Evolutionary conservation across 2,797 vertebrate genomes (phyloP), one percentile per base, ranked within the genome.

Genomic region (Poecilia velifera): DNA sequence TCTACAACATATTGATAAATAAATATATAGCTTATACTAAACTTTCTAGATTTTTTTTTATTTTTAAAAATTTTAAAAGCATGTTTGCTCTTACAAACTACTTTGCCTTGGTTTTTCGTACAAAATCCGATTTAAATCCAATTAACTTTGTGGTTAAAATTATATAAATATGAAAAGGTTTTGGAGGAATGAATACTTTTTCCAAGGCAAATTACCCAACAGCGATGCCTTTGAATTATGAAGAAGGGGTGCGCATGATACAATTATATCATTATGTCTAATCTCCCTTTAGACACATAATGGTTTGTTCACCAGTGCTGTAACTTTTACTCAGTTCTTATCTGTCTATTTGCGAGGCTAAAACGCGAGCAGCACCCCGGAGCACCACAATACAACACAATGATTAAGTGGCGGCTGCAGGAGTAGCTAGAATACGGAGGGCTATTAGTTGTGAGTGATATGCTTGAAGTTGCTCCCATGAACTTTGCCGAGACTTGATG

Each of bases 391-490:
- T 82, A 84, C 90, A 89, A 84, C 88, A 90, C 84, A 81, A 84
- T 88, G 90, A 93, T 92, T 88, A 88, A 94, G 91, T 91, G 87
- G 86, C 83, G 84, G 88, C 82, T 90, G 90, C 88, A 88, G 85
- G 86, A 93, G 86, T 53, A 90, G 90, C 85, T 80, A 68, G 79
- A 90, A 90, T 76, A 92, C 88, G 88, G 90, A 87, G 86, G 81
- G 90, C 93, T 94, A 93, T 96, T 94, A 95, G 91, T 88, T 91
- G 92, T 85, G 88, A 93, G 87, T 82, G 93, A 95, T 95, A 95
- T n/a, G 89, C 92, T 94, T 93, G 90, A 94, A 93, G 93, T 92
- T 84, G 79, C 84, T 86, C 87, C 78, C 84, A 82, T 93, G 92
- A 95, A 92, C 90, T 92, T 88, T 87, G 88, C 86, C 76, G 90